Evolutionary conservation across 2,888 invertebrate genomes (phyloP).

Genomic region (Nebria salina): DNA sequence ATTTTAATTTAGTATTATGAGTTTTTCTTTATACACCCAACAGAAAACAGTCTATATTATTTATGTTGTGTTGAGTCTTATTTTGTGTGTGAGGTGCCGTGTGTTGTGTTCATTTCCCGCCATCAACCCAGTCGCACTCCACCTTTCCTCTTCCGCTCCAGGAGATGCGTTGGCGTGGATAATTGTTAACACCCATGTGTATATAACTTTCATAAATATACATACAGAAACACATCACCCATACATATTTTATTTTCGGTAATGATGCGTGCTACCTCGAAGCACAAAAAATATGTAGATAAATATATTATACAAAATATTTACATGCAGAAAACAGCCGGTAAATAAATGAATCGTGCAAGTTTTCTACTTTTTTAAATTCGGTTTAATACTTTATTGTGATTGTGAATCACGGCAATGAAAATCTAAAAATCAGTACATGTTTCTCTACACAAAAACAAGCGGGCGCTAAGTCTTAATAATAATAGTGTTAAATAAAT

Average conservation of each 20-base stretch:
- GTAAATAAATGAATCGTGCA: neutral
- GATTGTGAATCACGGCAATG: conserved; percentile 32
- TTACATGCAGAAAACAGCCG: neutral
- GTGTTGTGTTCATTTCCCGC: neutral
- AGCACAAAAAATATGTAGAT: neutral
- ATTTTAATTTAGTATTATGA: too few relatives aligned
- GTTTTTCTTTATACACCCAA: too few relatives aligned
- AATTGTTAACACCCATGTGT: neutral
- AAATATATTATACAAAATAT: neutral
- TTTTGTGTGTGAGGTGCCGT: neutral
- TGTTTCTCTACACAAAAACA: conserved; percentile 29
- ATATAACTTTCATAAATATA: neutral
- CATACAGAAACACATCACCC: neutral
- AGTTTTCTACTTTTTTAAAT: conserved; percentile 5
- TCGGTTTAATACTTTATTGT: neutral
- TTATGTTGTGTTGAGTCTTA: neutral
- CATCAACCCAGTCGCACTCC: neutral
- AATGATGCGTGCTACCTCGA: neutral
- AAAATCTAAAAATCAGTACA: conserved; percentile 37
- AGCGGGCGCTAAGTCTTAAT: conserved; percentile 33
- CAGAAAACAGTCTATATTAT: neutral
- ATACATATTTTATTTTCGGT: neutral
- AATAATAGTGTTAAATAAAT: neutral
- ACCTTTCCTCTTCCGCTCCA: neutral
- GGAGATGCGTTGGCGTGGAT: neutral